These are phyloP conservation scores for Chelonia mydas DNA, from an alignment of 2,797 vertebrate species.

Conservation along the genomic window DNA sequence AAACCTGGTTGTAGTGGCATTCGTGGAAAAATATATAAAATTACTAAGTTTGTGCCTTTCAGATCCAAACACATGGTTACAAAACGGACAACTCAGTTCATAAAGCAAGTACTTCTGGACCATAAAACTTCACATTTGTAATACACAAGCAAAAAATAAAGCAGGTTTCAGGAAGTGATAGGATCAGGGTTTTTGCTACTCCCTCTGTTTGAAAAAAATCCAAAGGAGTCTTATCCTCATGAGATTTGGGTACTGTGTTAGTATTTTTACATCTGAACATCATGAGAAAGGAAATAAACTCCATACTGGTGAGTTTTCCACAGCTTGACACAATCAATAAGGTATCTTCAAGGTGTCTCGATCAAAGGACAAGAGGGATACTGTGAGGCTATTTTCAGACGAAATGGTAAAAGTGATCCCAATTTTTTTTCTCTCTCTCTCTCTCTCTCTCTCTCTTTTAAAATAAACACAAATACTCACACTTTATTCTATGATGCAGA, in stretches of 20 bases:
- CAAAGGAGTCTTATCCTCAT: background rate
- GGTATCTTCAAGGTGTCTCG: background rate
- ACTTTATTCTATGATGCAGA: background rate
- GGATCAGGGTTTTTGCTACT: background rate
- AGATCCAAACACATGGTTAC: background rate
- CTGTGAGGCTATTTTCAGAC: background rate
- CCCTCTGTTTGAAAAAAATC: constrained; percentile 8
- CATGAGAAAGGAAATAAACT: background rate
- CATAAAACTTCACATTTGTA: background rate
- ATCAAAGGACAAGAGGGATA: background rate
- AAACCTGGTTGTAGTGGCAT: background rate
- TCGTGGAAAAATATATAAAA: background rate
- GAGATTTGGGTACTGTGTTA: rapidly evolving
- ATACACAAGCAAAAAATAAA: rapidly evolving
- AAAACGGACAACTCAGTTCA: background rate
- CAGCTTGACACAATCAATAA: background rate
- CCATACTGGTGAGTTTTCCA: rapidly evolving
- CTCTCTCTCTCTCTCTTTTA: background rate
- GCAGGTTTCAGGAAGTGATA: background rate
- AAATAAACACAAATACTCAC: background rate
- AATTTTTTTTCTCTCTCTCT: no score
- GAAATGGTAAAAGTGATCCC: background rate
- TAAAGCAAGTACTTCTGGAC: background rate
- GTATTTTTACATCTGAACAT: background rate
- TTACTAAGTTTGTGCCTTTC: background rate